Conservation (phyloP, 1,140 invertebrate genomes). For the Magallana gigas region DNA sequence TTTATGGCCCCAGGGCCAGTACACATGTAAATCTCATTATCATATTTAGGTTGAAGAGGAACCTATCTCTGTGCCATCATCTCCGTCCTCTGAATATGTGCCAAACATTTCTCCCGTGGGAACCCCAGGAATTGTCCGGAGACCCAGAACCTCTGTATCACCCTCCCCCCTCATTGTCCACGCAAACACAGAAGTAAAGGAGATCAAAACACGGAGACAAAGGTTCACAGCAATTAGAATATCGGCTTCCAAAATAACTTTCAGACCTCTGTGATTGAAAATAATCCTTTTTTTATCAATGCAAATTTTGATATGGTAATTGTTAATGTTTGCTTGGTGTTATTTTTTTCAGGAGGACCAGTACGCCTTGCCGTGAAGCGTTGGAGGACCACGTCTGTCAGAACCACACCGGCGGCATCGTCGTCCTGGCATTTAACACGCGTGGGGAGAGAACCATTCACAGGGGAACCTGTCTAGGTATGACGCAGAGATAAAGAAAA, state of each 20-base stretch:
- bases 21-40: background rate
- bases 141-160: constrained; percentile 38
- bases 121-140: constrained; percentile 46
- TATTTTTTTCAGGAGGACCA: constrained; percentile 60
- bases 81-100: constrained; percentile 23
- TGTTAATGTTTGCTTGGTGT: background rate
- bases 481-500: no score
- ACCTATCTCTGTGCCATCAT: background rate
- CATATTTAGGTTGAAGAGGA: background rate
- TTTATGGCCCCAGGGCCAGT: no score
- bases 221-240: background rate
- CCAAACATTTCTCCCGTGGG: constrained; percentile 52
- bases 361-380: constrained; percentile 62
- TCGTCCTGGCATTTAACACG: constrained; percentile 69
- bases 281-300: no score
- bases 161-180: constrained; percentile 48
- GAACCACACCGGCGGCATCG: constrained; percentile 63
- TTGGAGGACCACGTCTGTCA: constrained; percentile 62
- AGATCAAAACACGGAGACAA: constrained; percentile 1
- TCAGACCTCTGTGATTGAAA: no score
- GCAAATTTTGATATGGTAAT: no score
- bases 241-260: no score
- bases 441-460: constrained; percentile 69
- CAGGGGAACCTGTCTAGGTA: constrained; percentile 74
- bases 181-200: constrained; percentile 17